Percentiles rank a stretch among this genome's conserved stretches.
phyloP scores from a whole-genome alignment of 2,113 vertebrate species.

The Hiodon alosoides region DNA sequence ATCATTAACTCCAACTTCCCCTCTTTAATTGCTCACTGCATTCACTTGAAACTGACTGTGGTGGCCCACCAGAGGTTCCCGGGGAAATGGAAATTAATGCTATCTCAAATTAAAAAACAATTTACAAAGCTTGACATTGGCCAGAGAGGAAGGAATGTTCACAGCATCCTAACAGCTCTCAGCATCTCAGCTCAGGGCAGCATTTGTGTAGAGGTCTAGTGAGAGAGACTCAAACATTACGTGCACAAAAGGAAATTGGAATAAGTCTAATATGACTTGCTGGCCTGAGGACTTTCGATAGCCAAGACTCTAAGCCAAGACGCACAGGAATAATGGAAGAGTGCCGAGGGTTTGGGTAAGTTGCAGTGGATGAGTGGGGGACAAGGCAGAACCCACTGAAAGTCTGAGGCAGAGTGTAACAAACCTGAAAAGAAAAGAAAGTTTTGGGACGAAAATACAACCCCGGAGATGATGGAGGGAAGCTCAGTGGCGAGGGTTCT shows the following conservation, averaged over 20 bases:
- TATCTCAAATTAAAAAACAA: constrained; percentile 8
- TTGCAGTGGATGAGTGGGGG: neutral
- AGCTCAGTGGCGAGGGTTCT: neutral
- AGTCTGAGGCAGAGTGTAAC: neutral
- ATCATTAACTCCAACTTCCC: neutral
- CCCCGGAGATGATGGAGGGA: neutral
- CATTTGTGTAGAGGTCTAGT: constrained; percentile 29
- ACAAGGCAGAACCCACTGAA: neutral
- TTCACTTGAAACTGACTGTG: constrained; percentile 13
- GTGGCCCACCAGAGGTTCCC: constrained; percentile 10
- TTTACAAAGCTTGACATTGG: constrained; percentile 31
- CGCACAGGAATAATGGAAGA: neutral
- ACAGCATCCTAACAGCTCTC: constrained; percentile 28
- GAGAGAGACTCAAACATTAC: constrained; percentile 15
- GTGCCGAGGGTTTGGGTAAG: constrained; percentile 16
- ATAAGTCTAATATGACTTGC: neutral
- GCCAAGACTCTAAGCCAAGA: constrained; percentile 6
- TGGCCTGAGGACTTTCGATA: neutral
- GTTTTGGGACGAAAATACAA: neutral
- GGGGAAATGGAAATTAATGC: neutral
- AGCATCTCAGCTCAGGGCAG: constrained; percentile 45
- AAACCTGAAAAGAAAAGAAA: neutral
- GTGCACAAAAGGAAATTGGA: neutral
- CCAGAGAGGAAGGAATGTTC: constrained; percentile 31
- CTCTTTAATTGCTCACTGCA: constrained; percentile 8